A percentile compares a stretch with the other conserved stretches of the same genome.
These are phyloP conservation scores for Adrianichthys oophorus DNA, from an alignment of 2,797 vertebrate genomes.

Conservation along the genomic window DNA sequence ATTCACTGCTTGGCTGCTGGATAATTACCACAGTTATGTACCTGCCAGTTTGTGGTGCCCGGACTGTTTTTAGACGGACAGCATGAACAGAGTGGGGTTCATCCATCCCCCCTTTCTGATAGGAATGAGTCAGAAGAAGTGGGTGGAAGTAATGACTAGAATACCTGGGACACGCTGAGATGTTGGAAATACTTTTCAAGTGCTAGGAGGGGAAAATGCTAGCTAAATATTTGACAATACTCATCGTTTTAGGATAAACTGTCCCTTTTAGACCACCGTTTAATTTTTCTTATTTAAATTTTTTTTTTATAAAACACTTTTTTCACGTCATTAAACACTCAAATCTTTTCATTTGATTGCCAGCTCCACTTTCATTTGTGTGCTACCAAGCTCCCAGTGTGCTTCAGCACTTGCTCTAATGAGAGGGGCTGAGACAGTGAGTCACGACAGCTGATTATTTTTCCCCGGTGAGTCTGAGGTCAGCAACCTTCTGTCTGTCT, in stretches of 20 bases:
- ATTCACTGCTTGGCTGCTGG: constrained; percentile 31
- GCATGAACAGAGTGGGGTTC: constrained; percentile 47
- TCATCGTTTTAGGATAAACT: not conserved
- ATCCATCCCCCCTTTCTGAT: constrained; percentile 45
- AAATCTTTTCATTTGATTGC: constrained; percentile 16
- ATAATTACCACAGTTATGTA: constrained; percentile 66
- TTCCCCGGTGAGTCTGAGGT: constrained; percentile 48
- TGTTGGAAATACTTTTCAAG: constrained; percentile 22
- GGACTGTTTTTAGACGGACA: constrained; percentile 59
- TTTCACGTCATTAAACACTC: constrained; percentile 8
- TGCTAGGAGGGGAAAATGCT: not conserved
- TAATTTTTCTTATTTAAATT: not conserved
- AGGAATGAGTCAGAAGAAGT: constrained; percentile 53
- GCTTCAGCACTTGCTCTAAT: constrained; percentile 32
- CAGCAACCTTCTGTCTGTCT: constrained; percentile 34
- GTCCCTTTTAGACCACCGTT: not conserved
- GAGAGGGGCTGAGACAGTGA: constrained; percentile 48
- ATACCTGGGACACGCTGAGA: constrained; percentile 41
- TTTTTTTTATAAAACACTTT: constrained; percentile 21
- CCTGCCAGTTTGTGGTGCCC: constrained; percentile 50
- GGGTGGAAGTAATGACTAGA: constrained; percentile 45
- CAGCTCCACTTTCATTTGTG: not conserved
- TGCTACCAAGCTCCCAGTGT: constrained; percentile 5
- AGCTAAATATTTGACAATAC: not conserved
- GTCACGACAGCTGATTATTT: constrained; percentile 58